phyloP scores from a whole-genome alignment of 1,140 invertebrate genomes.

The Aradophagus sp. region DNA sequence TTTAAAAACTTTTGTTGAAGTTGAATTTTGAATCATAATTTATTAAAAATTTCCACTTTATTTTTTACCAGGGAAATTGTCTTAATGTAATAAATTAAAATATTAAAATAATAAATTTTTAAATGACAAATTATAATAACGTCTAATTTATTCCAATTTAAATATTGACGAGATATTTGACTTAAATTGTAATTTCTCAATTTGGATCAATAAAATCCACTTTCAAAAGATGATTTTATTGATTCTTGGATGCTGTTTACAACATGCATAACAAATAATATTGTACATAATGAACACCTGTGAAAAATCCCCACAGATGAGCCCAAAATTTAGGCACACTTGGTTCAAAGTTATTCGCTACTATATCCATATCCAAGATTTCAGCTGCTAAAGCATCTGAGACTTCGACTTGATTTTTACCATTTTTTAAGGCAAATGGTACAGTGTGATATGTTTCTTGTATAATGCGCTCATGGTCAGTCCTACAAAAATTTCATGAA shows the following conservation, averaged over 20 bases:
- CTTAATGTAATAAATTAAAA: no score
- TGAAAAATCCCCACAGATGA: constrained; percentile 87
- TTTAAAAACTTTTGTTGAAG: no score
- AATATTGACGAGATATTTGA: no score
- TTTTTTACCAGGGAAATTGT: no score
- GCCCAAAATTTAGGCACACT: constrained; percentile 81
- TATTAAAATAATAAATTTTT: no score
- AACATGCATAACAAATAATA: constrained; percentile 5
- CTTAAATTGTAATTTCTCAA: no score
- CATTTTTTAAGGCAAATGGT: constrained; percentile 82
- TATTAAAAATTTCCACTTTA: no score
- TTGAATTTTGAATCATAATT: no score
- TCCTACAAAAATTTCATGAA: constrained; percentile 65
- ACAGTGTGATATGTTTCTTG: constrained; percentile 83
- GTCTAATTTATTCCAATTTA: no score
- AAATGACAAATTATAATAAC: no score
- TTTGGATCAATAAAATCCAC: constrained; percentile 3
- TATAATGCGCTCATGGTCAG: constrained; percentile 82
- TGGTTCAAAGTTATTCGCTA: constrained; percentile 85
- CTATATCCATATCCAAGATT: constrained; percentile 84
- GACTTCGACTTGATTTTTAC: constrained; percentile 80
- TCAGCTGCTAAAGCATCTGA: constrained; percentile 83
- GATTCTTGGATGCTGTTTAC: no score
- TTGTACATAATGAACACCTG: constrained; percentile 68
- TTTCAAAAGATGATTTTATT: no score